Evolutionary conservation across 2,888 invertebrate species (phyloP).

Genomic region (Bombylius discolor): DNA sequence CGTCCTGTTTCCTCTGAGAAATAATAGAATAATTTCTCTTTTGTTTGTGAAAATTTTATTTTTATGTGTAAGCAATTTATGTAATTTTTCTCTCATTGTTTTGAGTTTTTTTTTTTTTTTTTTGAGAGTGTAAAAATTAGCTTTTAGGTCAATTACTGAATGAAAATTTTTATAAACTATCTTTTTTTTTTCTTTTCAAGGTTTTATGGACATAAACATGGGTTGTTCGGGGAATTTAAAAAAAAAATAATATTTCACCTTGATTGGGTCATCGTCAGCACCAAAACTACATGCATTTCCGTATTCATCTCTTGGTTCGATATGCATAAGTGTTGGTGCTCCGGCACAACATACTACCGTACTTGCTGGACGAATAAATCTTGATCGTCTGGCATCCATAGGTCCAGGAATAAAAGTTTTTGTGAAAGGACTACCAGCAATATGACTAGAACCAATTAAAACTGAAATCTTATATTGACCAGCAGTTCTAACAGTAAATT

Average conservation of each 20-base stretch:
- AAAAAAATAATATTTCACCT: constrained; percentile 29
- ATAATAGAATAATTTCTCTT: too few relatives aligned
- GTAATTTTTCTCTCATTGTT: too few relatives aligned
- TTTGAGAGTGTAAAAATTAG: too few relatives aligned
- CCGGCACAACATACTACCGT: constrained; percentile 74
- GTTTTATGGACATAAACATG: too few relatives aligned
- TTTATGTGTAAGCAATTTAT: too few relatives aligned
- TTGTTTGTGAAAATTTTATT: too few relatives aligned
- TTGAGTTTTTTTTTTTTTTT: too few relatives aligned
- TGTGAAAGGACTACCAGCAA: constrained; percentile 76
- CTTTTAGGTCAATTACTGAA: too few relatives aligned
- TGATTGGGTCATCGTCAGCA: constrained; percentile 46
- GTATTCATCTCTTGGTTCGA: constrained; percentile 85
- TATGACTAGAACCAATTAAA: constrained; percentile 65
- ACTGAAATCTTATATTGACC: constrained; percentile 80
- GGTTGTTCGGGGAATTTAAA: background rate
- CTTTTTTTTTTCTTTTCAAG: too few relatives aligned
- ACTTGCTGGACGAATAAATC: constrained; percentile 69
- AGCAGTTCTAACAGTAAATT: constrained; percentile 83
- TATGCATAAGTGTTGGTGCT: constrained; percentile 59
- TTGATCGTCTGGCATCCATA: constrained; percentile 69
- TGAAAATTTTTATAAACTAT: too few relatives aligned
- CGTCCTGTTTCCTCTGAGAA: too few relatives aligned
- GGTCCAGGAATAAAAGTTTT: constrained; percentile 72
- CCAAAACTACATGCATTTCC: constrained; percentile 67